Evolutionary conservation across 2,113 vertebrate genomes (phyloP).

Genomic region (Pelecanoides urinatrix): DNA sequence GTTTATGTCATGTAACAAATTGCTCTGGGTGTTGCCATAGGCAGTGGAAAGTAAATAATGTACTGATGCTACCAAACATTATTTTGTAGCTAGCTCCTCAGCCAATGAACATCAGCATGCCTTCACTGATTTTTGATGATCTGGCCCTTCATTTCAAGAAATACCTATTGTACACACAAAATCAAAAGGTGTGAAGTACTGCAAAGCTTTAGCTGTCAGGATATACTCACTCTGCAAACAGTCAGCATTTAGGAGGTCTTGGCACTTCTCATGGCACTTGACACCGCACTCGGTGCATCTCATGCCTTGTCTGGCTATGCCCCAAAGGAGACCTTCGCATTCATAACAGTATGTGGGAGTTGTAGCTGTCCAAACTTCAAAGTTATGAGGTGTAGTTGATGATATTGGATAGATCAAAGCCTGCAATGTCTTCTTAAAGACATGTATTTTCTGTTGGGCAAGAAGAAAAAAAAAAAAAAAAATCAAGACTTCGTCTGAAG

Average conservation of each 20-base stretch:
- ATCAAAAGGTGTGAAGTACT: neutral
- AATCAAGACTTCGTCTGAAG: neutral
- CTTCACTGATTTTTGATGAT: neutral
- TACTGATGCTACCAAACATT: neutral
- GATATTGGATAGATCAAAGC: conserved; percentile 97
- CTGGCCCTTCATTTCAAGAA: neutral
- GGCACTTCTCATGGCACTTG: conserved; percentile 98
- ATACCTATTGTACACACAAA: neutral
- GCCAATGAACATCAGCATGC: neutral
- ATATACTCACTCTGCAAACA: conserved; percentile 93
- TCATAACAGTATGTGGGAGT: conserved; percentile 97
- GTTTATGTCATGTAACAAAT: neutral
- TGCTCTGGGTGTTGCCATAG: neutral
- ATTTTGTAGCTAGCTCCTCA: neutral
- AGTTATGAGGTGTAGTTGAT: conserved; percentile 95
- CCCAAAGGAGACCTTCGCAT: conserved; percentile 97
- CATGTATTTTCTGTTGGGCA: conserved; percentile 88
- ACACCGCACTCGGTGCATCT: conserved; percentile 94
- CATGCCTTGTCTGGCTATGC: conserved; percentile 96
- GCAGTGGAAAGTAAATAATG: neutral
- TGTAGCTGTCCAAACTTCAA: conserved; percentile 97
- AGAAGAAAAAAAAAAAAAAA: neutral
- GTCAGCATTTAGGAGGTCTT: conserved; percentile 96
- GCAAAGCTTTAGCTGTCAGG: neutral
- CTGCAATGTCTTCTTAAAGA: conserved; percentile 96